These are phyloP conservation scores for Rhopilema esculentum DNA, from an alignment of 30 jellyfish, hydroid and myxozoan species.

Conservation along the genomic window DNA sequence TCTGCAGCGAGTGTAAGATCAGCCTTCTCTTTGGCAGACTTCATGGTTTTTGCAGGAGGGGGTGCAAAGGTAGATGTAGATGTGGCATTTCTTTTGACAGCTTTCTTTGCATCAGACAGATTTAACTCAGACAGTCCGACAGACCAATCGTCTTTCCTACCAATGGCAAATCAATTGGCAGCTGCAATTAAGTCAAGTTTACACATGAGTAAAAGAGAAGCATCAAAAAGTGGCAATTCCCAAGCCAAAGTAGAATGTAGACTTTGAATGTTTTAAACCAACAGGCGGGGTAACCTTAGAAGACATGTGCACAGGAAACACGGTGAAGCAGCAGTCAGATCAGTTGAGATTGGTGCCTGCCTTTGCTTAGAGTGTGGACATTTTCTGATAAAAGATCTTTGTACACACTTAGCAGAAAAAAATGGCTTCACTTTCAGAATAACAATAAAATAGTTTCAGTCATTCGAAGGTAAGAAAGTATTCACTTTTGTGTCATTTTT, in stretches of 20 bases:
- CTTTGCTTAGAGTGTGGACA: conserved; percentile 13
- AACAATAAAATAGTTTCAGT: too few species aligned
- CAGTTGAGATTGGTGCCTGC: conserved; percentile 21
- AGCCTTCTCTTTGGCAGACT: not conserved
- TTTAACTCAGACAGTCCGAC: not conserved
- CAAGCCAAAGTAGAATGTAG: not conserved
- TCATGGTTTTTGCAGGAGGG: not conserved
- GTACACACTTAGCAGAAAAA: not conserved
- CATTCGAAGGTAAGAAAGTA: too few species aligned
- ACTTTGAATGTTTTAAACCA: conserved; percentile 1
- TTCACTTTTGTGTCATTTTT: too few species aligned
- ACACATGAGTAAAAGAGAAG: not conserved
- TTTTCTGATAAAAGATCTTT: conserved; percentile 4
- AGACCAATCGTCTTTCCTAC: not conserved
- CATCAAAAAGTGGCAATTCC: not conserved
- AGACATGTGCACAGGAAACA: conserved; percentile 14
- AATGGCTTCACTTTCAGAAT: too few species aligned
- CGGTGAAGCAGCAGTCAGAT: conserved; percentile 9
- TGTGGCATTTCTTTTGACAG: not conserved
- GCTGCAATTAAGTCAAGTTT: too few species aligned
- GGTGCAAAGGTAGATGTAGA: not conserved
- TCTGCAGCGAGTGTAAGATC: not conserved
- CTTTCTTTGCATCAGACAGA: not conserved
- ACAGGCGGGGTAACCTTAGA: conserved; percentile 7
- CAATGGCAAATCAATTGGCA: not conserved